Conservation (phyloP, 2,888 invertebrate genomes). For the Hypercompe scribonia region DNA sequence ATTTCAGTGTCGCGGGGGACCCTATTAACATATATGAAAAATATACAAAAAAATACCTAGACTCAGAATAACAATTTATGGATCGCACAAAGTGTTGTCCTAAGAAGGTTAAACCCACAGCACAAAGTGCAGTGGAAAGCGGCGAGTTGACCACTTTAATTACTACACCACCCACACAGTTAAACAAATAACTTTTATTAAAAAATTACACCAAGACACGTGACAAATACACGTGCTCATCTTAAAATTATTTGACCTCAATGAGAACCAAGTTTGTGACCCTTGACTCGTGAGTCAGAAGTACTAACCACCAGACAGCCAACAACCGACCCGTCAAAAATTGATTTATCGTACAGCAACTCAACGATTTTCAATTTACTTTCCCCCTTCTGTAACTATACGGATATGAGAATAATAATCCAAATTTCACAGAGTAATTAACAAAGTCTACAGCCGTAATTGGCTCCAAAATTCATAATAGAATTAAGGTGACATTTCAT, state of each 20-base stretch:
- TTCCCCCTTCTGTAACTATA: not conserved
- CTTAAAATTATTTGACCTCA: not conserved
- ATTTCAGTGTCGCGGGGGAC: no score
- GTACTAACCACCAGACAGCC: not conserved
- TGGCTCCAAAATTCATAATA: not conserved
- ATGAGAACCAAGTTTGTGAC: not conserved
- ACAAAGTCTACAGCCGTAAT: not conserved
- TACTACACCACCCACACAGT: no score
- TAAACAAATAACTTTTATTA: no score
- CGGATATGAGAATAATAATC: not conserved
- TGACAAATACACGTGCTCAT: not conserved
- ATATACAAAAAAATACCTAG: no score
- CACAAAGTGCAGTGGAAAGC: no score
- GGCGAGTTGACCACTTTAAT: no score
- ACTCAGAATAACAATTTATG: no score
- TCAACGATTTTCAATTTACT: not conserved
- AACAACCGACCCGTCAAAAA: not conserved
- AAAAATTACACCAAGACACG: no score
- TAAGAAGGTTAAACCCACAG: no score
- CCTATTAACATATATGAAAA: no score
- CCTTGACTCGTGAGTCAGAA: not conserved
- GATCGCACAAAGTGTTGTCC: no score
- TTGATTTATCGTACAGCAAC: not conserved
- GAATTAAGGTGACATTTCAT: not conserved
- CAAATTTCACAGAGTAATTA: slow-evolving; percentile 1